These are phyloP conservation scores for Lophochroa leadbeateri DNA, from an alignment of 2,113 vertebrate species.

Conservation along the genomic window DNA sequence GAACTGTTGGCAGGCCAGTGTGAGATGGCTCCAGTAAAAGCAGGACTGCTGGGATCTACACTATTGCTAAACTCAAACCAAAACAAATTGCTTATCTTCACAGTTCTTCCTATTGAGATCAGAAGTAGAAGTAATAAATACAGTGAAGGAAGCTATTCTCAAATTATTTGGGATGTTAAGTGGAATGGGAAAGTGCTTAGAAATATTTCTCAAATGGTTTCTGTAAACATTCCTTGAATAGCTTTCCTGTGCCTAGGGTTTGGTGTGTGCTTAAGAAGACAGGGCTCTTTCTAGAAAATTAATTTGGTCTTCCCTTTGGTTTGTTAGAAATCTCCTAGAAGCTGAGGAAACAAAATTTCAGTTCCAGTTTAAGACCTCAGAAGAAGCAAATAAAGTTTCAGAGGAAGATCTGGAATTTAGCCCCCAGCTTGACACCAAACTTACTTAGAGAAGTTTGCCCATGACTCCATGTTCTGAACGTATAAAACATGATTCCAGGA, in stretches of 20 bases:
- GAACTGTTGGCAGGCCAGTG: background rate
- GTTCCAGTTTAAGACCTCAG: background rate
- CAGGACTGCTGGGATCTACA: slow-evolving; percentile 25
- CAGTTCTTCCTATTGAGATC: slow-evolving; percentile 7
- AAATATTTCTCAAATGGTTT: slow-evolving; percentile 3
- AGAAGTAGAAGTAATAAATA: slow-evolving; percentile 14
- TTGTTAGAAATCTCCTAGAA: background rate
- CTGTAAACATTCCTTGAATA: slow-evolving; percentile 37
- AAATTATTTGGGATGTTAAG: slow-evolving; percentile 6
- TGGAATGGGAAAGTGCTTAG: background rate
- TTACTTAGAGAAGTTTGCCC: background rate
- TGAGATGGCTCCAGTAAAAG: slow-evolving; percentile 40
- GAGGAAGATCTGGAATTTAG: background rate
- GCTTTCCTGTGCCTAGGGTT: background rate
- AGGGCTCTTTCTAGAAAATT: background rate
- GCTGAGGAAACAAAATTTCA: background rate
- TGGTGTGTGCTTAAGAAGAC: background rate
- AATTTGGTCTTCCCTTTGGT: background rate
- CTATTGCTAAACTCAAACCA: slow-evolving; percentile 19
- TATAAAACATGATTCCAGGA: background rate
- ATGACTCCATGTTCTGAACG: background rate
- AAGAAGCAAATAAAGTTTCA: slow-evolving; percentile 5
- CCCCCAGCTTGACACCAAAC: background rate
- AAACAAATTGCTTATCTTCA: background rate
- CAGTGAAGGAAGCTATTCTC: background rate